These are phyloP conservation scores for Platyura marginata DNA, from an alignment of 1,140 invertebrate species.

Conservation along the genomic window DNA sequence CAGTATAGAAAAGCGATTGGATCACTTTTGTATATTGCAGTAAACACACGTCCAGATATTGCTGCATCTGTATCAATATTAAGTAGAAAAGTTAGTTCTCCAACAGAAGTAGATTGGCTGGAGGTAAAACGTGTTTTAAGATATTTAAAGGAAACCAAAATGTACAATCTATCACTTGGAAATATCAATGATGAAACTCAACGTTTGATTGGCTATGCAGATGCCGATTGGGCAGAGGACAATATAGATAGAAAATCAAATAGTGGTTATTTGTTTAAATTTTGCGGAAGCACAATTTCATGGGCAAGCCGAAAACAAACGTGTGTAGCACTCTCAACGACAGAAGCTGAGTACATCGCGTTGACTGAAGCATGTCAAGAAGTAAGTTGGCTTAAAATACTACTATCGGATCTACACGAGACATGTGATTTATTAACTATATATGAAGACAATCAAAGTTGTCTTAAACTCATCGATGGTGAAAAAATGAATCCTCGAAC, in stretches of 20 bases:
- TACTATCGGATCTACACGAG: slow-evolving; percentile 2
- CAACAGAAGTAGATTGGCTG: not conserved
- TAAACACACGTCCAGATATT: slow-evolving; percentile 8
- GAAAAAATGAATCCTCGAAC: slow-evolving; percentile 9
- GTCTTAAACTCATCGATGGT: slow-evolving; percentile 4
- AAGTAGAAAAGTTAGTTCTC: not conserved
- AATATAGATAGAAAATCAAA: slow-evolving; percentile 9
- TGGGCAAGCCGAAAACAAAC: slow-evolving; percentile 10
- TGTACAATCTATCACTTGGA: slow-evolving; percentile 1
- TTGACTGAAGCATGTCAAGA: slow-evolving; percentile 7
- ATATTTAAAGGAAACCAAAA: not conserved
- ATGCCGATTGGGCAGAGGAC: slow-evolving; percentile 10
- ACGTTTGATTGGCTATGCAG: slow-evolving; percentile 4
- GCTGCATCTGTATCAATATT: slow-evolving; percentile 2
- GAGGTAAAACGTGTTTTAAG: not conserved
- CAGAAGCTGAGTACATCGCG: slow-evolving; percentile 10
- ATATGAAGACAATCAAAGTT: slow-evolving; percentile 5
- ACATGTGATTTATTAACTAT: not conserved
- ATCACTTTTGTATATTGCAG: slow-evolving; percentile 6
- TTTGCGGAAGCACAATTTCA: slow-evolving; percentile 5
- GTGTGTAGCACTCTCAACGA: slow-evolving; percentile 9
- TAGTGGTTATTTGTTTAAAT: slow-evolving; percentile 8
- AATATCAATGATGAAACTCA: not conserved
- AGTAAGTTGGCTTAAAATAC: slow-evolving; percentile 8
- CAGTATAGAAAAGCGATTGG: slow-evolving; percentile 7